Percentiles rank a stretch among this genome's conserved stretches.
Evolutionary conservation across 2,113 vertebrate species (phyloP).

Genomic region (Corynorhinus townsendii): DNA sequence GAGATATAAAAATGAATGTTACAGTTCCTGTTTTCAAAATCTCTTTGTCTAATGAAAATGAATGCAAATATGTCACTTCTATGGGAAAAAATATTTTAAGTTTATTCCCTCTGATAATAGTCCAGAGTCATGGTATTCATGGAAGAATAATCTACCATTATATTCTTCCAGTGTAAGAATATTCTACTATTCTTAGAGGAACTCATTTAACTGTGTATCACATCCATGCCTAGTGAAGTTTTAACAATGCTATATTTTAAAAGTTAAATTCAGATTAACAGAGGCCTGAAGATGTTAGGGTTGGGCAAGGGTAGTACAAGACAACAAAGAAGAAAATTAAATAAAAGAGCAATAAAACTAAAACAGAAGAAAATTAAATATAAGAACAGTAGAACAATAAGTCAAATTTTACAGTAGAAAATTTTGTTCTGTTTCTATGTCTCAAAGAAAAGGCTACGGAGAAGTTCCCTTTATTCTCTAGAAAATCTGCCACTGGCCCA

Average conservation of each 20-base stretch:
- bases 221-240: background rate
- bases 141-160: background rate
- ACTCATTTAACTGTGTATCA: background rate
- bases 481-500: conserved; percentile 12
- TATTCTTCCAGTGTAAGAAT: background rate
- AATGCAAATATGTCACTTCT: background rate
- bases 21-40: background rate
- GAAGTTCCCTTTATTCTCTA: conserved; percentile 41
- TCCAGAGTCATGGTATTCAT: background rate
- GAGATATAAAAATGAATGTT: background rate
- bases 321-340: background rate
- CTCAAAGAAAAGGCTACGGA: conserved; percentile 17
- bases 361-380: background rate
- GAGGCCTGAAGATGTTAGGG: background rate
- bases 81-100: background rate
- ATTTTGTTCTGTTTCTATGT: conserved; percentile 51
- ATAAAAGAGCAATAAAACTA: background rate
- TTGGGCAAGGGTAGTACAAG: background rate
- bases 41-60: background rate
- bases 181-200: background rate
- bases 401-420: background rate
- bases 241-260: conserved; percentile 17
- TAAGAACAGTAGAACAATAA: background rate
- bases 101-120: background rate
- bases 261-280: conserved; percentile 21